Evolutionary conservation across 2,888 invertebrate species (phyloP).

Genomic region (Scaptodrosophila latifasciaeformis): DNA sequence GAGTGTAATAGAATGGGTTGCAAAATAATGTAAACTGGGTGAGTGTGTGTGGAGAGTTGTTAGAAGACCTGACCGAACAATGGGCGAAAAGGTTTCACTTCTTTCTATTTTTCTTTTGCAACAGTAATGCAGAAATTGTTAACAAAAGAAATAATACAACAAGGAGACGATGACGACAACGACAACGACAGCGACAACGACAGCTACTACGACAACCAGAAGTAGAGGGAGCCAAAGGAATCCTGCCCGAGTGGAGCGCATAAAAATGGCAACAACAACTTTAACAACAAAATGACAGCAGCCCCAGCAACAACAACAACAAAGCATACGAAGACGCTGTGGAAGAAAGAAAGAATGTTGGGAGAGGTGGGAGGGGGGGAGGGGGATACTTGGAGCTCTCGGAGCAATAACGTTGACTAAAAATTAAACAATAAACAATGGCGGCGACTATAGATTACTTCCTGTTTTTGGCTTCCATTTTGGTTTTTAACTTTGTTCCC

Average conservation of each 20-base stretch:
- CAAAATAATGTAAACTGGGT: too few species aligned
- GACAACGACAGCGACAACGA: too few species aligned
- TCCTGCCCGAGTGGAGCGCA: constrained; percentile 8
- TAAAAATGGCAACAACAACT: constrained; percentile 13
- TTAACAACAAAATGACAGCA: constrained; percentile 21
- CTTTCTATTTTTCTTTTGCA: too few species aligned
- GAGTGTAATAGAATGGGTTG: neutral
- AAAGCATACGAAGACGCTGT: constrained; percentile 11
- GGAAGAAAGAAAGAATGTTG: neutral
- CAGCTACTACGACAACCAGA: constrained; percentile 8
- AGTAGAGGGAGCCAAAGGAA: constrained; percentile 18
- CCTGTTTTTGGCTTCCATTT: constrained; percentile 66
- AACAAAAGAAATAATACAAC: constrained; percentile 54
- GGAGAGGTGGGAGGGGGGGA: too few species aligned
- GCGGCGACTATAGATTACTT: constrained; percentile 69
- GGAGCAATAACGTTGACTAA: constrained; percentile 53
- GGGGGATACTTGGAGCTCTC: too few species aligned
- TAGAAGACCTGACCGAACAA: constrained; percentile 31
- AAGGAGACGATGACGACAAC: constrained; percentile 8
- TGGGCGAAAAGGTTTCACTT: constrained; percentile 59
- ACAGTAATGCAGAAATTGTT: constrained; percentile 62
- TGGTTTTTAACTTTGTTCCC: constrained; percentile 22
- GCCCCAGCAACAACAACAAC: constrained; percentile 10
- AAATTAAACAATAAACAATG: constrained; percentile 70
- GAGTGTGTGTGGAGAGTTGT: constrained; percentile 5